These are phyloP conservation scores for Saturnia japonica DNA, from an alignment of 2,888 invertebrate species.

Conservation along the genomic window DNA sequence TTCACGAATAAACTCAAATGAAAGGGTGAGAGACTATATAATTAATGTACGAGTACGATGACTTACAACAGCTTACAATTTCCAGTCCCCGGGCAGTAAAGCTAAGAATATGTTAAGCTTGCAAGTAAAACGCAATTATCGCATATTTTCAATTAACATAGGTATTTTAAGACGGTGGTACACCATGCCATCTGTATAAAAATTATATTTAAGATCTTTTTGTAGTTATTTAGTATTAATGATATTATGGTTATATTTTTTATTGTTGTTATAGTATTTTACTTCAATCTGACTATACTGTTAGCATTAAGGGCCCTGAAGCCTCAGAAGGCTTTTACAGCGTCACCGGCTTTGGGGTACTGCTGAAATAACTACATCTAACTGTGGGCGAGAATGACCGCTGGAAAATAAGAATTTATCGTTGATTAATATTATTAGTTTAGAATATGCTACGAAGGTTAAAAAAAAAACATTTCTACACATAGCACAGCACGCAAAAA, in stretches of 20 bases:
- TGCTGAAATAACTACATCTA: too few relatives aligned
- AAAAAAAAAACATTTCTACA: too few relatives aligned
- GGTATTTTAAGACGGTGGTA: background rate
- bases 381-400: background rate
- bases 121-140: background rate
- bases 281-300: too few relatives aligned
- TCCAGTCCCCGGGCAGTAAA: background rate
- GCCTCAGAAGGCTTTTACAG: too few relatives aligned
- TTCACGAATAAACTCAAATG: too few relatives aligned
- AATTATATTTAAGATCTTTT: background rate
- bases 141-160: constrained; percentile 5
- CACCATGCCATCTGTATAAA: background rate
- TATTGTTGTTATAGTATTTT: too few relatives aligned
- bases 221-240: background rate
- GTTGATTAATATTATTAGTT: background rate
- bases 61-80: background rate
- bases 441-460: too few relatives aligned
- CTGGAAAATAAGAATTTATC: background rate
- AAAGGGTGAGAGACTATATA: background rate
- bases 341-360: too few relatives aligned
- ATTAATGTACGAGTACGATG: background rate
- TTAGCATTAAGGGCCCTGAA: too few relatives aligned
- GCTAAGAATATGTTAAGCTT: background rate
- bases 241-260: background rate
- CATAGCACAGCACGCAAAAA: too few relatives aligned